Evolutionary conservation across 2,113 vertebrate species (phyloP).

Genomic region (Eurystomus gularis): DNA sequence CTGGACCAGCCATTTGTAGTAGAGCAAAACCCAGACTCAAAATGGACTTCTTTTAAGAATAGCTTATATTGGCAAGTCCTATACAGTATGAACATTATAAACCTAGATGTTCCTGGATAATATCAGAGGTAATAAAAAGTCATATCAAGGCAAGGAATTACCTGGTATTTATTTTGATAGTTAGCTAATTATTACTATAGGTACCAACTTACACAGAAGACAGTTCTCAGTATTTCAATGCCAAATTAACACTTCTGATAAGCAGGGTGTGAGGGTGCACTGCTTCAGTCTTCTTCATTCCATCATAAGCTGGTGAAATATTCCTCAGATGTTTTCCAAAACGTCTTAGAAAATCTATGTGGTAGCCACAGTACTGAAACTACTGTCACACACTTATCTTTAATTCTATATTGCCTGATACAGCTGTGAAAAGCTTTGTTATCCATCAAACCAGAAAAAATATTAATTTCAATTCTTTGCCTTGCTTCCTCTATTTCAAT

Average conservation of each 20-base stretch:
- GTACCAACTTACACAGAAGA: rapidly evolving
- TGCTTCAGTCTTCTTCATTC: neutral
- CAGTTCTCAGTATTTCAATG: neutral
- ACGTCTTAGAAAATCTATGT: neutral
- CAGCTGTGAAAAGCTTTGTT: neutral
- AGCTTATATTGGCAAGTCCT: neutral
- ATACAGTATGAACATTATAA: neutral
- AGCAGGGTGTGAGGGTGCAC: rapidly evolving
- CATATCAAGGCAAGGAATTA: neutral
- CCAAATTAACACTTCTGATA: neutral
- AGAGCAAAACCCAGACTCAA: neutral
- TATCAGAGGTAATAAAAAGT: neutral
- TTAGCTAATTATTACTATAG: neutral
- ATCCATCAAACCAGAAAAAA: neutral
- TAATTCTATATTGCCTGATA: neutral
- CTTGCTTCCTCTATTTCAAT: neutral
- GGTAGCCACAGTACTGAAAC: neutral
- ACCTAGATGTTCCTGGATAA: neutral
- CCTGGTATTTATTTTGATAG: neutral
- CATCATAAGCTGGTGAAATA: neutral
- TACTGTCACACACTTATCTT: rapidly evolving
- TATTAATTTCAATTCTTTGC: neutral
- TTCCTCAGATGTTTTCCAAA: neutral
- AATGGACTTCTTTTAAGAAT: neutral
- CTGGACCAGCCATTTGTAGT: neutral